These are phyloP conservation scores for Tringa solitaria DNA, from an alignment of 2,113 vertebrate species.

Conservation along the genomic window DNA sequence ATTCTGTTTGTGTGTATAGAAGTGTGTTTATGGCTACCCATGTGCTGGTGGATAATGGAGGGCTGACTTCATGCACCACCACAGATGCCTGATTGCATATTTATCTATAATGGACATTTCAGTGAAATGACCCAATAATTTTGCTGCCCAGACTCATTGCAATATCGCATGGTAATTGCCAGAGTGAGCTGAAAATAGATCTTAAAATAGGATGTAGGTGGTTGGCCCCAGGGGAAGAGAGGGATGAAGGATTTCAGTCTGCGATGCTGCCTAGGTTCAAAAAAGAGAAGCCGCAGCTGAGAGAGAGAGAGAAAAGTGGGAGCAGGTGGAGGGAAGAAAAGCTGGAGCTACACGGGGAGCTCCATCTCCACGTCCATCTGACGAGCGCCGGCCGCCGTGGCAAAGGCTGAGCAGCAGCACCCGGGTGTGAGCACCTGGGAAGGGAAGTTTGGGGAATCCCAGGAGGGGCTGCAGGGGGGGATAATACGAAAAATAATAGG, in stretches of 20 bases:
- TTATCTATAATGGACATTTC: neutral
- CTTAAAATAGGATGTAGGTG: conserved; percentile 8
- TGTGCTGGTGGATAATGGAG: neutral
- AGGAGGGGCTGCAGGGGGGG: neutral
- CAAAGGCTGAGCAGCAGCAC: neutral
- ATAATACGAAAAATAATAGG: accelerated
- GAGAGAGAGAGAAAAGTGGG: neutral
- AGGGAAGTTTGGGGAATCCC: neutral
- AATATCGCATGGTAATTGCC: neutral
- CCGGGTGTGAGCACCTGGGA: accelerated
- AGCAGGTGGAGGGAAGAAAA: neutral
- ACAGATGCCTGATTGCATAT: neutral
- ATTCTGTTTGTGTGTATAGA: neutral
- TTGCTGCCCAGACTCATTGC: neutral
- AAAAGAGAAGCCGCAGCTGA: neutral
- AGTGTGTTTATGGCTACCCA: neutral
- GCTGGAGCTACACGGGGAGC: neutral
- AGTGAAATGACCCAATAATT: conserved; percentile 1
- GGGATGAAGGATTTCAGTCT: neutral
- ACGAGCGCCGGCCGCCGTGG: neutral
- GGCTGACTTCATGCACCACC: neutral
- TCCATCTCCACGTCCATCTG: neutral
- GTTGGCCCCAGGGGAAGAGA: neutral
- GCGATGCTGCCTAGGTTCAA: neutral
- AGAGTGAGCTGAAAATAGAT: conserved; percentile 3